Conservation (phyloP, 2,888 invertebrate genomes). For the Sepiola atlantica region DNA sequence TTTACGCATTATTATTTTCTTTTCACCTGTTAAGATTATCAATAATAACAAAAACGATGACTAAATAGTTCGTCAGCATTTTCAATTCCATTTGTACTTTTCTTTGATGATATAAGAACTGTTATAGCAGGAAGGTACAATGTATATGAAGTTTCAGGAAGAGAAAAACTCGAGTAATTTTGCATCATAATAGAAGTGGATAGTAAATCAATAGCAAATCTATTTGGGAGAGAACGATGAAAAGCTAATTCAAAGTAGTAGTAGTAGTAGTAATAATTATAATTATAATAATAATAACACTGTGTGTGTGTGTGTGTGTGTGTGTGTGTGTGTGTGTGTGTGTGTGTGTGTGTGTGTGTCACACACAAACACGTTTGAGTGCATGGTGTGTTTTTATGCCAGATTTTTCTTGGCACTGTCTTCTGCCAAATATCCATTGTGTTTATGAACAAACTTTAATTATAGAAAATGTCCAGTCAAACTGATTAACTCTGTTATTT, state of each 20-base stretch:
- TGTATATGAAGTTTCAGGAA: not conserved
- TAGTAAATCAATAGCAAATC: not conserved
- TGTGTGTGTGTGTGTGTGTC: not conserved
- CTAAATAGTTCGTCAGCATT: not conserved
- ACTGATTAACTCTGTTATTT: conserved; percentile 3
- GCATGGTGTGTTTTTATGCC: not conserved
- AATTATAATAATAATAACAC: too few species aligned
- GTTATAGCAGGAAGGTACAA: not conserved
- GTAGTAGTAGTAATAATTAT: too few species aligned
- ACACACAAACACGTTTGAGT: not conserved
- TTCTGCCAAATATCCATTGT: not conserved
- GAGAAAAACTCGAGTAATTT: not conserved
- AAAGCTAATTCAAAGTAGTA: not conserved
- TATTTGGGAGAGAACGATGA: not conserved
- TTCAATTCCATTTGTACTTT: not conserved
- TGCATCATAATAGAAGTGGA: not conserved
- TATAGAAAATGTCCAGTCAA: conserved; percentile 5
- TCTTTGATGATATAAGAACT: not conserved
- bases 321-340: too few species aligned
- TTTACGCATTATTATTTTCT: too few species aligned
- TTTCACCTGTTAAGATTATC: not conserved
- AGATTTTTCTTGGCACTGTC: not conserved
- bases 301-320: not conserved
- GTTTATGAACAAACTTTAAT: not conserved
- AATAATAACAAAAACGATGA: not conserved